Conservation (phyloP, 1,140 invertebrate species). For the Lasaia peninsularis region DNA sequence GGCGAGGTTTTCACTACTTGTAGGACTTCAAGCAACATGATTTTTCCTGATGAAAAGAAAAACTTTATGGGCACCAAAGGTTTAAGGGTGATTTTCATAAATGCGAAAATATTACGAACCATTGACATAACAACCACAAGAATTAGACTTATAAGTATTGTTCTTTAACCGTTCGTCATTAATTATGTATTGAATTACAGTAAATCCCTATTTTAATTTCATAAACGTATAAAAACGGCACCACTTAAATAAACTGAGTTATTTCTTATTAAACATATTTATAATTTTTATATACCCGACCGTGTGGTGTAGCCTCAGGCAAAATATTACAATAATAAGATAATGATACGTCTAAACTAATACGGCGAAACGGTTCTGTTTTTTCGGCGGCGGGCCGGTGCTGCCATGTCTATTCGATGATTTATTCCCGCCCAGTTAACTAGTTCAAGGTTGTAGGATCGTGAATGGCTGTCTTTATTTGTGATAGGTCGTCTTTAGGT, state of each 20-base stretch:
- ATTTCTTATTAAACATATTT: constrained; percentile 11
- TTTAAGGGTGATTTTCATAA: too few relatives aligned
- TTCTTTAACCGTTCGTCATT: too few relatives aligned
- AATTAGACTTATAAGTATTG: too few relatives aligned
- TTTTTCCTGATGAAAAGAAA: too few relatives aligned
- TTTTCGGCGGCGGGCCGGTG: constrained; percentile 47
- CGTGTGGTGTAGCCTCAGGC: constrained; percentile 29
- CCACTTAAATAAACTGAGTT: constrained; percentile 1
- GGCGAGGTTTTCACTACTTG: too few relatives aligned
- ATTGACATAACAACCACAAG: too few relatives aligned
- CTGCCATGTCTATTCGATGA: constrained; percentile 59
- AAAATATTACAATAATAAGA: constrained; percentile 64
- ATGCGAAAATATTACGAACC: too few relatives aligned
- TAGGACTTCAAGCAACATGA: too few relatives aligned
- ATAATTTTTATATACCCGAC: constrained; percentile 12
- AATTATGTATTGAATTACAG: too few relatives aligned
- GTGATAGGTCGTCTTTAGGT: constrained; percentile 65
- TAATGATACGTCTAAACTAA: constrained; percentile 70
- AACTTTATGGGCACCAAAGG: too few relatives aligned
- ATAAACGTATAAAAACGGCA: not conserved
- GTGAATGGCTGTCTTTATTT: constrained; percentile 65
- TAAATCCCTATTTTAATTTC: not conserved
- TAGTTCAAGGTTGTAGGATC: constrained; percentile 66
- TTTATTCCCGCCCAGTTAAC: constrained; percentile 62
- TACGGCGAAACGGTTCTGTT: constrained; percentile 51